Conservation (phyloP, 2,113 vertebrate genomes). For the Prunella fulvescens region DNA sequence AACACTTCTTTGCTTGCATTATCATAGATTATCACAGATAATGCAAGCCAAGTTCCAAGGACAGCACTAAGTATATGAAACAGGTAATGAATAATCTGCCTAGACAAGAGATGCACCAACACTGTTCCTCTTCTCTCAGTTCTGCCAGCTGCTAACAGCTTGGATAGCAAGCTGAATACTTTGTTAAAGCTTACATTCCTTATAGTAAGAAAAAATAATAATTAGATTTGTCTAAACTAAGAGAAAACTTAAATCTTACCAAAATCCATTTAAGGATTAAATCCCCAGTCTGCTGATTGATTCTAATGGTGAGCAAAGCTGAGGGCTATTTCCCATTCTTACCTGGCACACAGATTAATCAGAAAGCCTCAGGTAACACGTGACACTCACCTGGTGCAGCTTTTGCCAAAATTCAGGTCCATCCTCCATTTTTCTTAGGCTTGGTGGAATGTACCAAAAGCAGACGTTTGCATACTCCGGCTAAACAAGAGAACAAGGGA, state of each 20-base stretch:
- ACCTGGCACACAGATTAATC: background rate
- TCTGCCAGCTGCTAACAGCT: background rate
- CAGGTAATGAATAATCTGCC: background rate
- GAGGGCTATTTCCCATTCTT: background rate
- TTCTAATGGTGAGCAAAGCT: background rate
- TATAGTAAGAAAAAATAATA: background rate
- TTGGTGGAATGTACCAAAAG: conserved; percentile 85
- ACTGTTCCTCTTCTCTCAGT: background rate
- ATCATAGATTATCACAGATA: background rate
- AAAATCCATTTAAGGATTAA: background rate
- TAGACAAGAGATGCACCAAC: background rate
- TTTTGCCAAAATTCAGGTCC: conserved; percentile 79
- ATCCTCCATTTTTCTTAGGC: conserved; percentile 73
- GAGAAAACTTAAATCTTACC: background rate
- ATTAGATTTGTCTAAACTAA: background rate
- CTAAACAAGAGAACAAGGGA: conserved; percentile 56
- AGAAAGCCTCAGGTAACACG: background rate
- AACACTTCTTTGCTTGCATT: background rate
- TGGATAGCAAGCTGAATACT: background rate
- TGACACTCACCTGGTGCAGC: conserved; percentile 71
- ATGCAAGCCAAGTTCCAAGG: background rate
- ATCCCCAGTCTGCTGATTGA: background rate
- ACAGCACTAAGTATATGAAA: background rate
- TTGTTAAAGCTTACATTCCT: background rate
- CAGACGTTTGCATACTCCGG: conserved; percentile 81